phyloP scores from a whole-genome alignment of 2,113 vertebrate genomes.

The Malurus elegans region DNA sequence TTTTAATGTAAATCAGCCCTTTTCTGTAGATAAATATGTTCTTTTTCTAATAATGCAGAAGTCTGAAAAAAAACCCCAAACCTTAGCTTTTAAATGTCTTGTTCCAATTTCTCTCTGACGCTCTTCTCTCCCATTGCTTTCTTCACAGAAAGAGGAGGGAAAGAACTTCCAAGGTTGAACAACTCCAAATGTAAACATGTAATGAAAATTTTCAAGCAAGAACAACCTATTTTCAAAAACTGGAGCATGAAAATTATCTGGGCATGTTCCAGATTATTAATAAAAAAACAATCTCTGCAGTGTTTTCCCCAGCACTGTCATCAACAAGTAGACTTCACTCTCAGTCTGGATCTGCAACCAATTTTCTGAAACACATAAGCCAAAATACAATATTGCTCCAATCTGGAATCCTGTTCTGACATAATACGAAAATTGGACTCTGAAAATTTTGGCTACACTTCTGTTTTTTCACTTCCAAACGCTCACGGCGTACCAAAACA shows the following conservation, averaged over 20 bases:
- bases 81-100: background rate
- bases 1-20: background rate
- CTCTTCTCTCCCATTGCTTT: background rate
- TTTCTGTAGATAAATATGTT: background rate
- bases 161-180: background rate
- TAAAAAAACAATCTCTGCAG: background rate
- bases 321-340: constrained; percentile 19
- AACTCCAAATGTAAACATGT: background rate
- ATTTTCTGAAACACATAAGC: constrained; percentile 40
- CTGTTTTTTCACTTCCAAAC: background rate
- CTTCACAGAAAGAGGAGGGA: background rate
- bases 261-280: background rate
- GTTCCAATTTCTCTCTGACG: background rate
- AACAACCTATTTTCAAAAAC: background rate
- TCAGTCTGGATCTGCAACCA: constrained; percentile 37
- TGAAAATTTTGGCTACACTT: constrained; percentile 11
- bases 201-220: background rate
- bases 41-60: background rate
- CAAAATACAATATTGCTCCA: constrained; percentile 49
- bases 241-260: background rate
- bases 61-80: background rate
- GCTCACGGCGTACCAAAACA: background rate
- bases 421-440: constrained; percentile 61
- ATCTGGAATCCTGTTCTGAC: constrained; percentile 49
- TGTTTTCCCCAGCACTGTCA: constrained; percentile 27